Evolutionary conservation across 2,113 vertebrate genomes (phyloP).

Genomic region (Lophura nycthemera): DNA sequence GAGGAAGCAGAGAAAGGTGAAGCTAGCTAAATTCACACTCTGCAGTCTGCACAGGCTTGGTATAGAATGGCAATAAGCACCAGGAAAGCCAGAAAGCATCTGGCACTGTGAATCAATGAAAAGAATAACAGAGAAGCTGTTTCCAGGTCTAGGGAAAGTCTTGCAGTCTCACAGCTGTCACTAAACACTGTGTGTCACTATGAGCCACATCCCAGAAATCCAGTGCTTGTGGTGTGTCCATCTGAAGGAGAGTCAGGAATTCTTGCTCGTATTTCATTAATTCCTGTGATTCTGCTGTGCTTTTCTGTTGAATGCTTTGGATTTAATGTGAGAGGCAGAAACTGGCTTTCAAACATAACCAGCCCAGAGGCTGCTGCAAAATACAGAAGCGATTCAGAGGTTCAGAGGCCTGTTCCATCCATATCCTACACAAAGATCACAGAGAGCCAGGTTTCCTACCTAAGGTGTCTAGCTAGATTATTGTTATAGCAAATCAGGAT

Average conservation of each 20-base stretch:
- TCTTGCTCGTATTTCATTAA: background rate
- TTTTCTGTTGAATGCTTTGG: background rate
- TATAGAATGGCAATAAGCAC: background rate
- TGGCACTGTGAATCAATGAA: background rate
- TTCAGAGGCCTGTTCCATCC: background rate
- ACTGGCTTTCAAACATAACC: background rate
- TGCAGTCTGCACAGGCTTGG: background rate
- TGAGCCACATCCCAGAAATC: background rate
- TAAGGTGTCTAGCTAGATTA: background rate
- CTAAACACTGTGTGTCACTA: background rate
- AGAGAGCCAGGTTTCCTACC: background rate
- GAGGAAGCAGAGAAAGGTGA: background rate
- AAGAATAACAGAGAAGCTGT: background rate
- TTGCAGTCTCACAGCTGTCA: background rate
- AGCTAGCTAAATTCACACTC: background rate
- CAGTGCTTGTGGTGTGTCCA: fast-evolving
- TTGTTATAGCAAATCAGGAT: background rate
- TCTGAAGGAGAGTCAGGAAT: background rate
- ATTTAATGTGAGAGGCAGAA: background rate
- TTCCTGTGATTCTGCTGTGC: background rate
- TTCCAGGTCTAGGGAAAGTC: background rate
- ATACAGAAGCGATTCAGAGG: background rate
- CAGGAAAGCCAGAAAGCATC: background rate
- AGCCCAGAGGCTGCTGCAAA: background rate
- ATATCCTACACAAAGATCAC: background rate